Evolutionary conservation across 2,888 invertebrate genomes (phyloP), one percentile per base, ranked within the genome.

Genomic region (Campopleginae sp.): DNA sequence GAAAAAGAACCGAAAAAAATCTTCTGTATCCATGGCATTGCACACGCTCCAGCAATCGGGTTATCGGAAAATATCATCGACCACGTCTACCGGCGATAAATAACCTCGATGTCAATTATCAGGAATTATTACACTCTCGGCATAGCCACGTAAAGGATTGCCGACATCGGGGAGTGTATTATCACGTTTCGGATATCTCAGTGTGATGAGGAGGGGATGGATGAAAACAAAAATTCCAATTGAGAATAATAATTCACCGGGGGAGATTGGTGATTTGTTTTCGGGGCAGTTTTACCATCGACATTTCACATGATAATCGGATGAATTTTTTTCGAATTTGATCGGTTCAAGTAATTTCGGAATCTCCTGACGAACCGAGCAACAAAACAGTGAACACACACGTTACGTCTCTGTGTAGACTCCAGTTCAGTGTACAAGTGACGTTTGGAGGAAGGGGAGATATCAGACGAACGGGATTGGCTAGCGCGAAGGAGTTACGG

Each of bases 401-500:
- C 68, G 17, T 31, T 7, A 23, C 33, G 51, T 38, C 19, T 38
- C 23, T 8, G 31, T 31, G 48, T 23, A 71, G 42, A 42, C 10
- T 58, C 23, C n/a, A 10, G 38, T 66, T 10, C 74, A 72, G 75
- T 80, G 58, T 17, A 58, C 46, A 74, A 23, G 72, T n/a, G 51
- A 44, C n/a, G 54, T 81, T 84, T 72, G 79, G 75, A 83, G 82
- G 86, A 72, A 74, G 63, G 79, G 58, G 85, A 75, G 72, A 80
- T 44, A 68, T 66, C 44, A 80, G 72, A 84, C 79, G 78, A 68
- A 31, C 74, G 80, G 33, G 87, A 89, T 89, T 89, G 89, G 88
- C 80, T 84, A 65, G 77, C 85, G 90, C 88, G 89, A 89, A 88
- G 79, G 86, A 78, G 76, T 85, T 63, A 80, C 77, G 86, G 88